Base-by-base conservation (phyloP, 2,797 vertebrate species). In the Muraenolepis orangiensis region DNA sequence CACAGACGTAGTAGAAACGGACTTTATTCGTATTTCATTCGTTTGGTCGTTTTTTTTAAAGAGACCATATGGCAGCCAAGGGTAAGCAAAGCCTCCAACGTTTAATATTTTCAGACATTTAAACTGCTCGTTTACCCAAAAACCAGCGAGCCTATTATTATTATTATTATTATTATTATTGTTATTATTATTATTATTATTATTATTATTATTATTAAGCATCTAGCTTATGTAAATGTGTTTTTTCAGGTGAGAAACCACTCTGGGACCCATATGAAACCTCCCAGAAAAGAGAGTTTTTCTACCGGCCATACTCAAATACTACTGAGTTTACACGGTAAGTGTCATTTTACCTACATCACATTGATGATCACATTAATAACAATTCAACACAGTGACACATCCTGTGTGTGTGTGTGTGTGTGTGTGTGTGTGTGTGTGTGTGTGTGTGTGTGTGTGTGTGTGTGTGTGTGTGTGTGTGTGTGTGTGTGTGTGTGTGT, bases 181-280 rank as follows among this genome's bases (percentile, higher is more conserved):
- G n/a, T n/a, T n/a, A n/a, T n/a, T n/a, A n/a, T n/a, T n/a, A n/a
- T n/a, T n/a, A n/a, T n/a, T n/a, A n/a, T n/a, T n/a, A n/a, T n/a
- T n/a, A n/a, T n/a, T n/a, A n/a, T n/a, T n/a, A n/a, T n/a, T n/a
- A n/a, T n/a, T n/a, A n/a, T n/a, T n/a, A n/a, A n/a, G n/a, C n/a
- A n/a, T n/a, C n/a, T n/a, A n/a, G n/a, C n/a, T n/a, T n/a, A n/a
- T 38, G 8, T 30, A 4, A 57, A 14, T 26, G 20, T 6, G 14
- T 46, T 31, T 76, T 75, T 90, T 61, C 66, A 91, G 91, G 88
- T 82, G 78, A 76, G 20, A 83, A 87, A n/a, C 83, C 71, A 29
- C 77, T 69, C 74, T 94, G 93, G 93, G 90, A 95, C 81, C 89
- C 92, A 28, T 95, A 93, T 77, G 84, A 95, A 84, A 95, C 94